Evolutionary conservation across 2,797 vertebrate species (phyloP), one percentile per base, ranked within the genome.

Genomic region (Melanotaenia pygmaea): DNA sequence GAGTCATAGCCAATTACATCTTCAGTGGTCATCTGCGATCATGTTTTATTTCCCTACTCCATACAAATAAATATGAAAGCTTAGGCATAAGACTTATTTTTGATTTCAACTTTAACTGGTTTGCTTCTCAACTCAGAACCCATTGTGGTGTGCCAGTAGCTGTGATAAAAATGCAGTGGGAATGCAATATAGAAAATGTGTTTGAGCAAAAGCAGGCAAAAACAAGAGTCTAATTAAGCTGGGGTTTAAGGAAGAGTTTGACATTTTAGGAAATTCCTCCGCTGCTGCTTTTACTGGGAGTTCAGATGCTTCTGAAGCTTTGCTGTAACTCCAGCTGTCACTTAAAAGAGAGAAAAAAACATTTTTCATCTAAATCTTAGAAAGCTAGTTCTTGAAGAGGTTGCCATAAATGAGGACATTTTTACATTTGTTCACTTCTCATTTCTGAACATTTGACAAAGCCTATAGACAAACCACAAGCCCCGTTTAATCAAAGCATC

Each of bases 401-500:
- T 58, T 58, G 54, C 58, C 26, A 59, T 5, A 35, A 35, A 26
- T 37, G 12, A 13, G 57, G 24, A 45, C 14, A 34, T 45, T 35
- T 59, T 59, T 76, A 26, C 12, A 32, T 57, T 35, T 69, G 26
- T 62, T 22, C 12, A 30, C 58, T 53, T 61, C 34, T 53, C 37
- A 38, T 62, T 70, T 70, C 34, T 53, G 35, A 62, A 57, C 43
- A 47, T 65, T 59, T 64, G 16, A 35, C 43, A 16, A 77, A 34
- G 38, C 69, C 51, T 66, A 32, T 32, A 58, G 26, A 67, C 9
- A 40, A 5, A 59, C 59, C 57, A 28, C 1, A 63, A 22, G 38
- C 28, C 9, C 56, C 22, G 45, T 69, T 67, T 57, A 68, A 70
- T 85, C 72, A 76, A 50, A 75, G 28, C 54, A 65, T 14, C 22